Base-by-base conservation (phyloP, 2,113 vertebrate genomes). In the Holacanthus passer region DNA sequence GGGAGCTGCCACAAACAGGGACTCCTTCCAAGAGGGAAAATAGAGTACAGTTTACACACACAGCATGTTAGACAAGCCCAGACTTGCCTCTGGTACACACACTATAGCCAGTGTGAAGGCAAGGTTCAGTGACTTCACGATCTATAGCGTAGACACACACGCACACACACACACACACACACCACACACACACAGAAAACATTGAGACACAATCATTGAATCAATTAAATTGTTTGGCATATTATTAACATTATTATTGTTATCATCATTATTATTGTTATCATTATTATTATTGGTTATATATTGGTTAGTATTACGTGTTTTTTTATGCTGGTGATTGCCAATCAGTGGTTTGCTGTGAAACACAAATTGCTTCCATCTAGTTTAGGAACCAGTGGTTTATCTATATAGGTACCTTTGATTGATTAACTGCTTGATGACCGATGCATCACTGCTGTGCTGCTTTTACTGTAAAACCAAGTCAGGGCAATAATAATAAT, bases 21-120 rank as follows among this genome's bases (percentile, higher is more conserved):
- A 91, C 88, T 68, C 80, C 62, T 79, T 93, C 93, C 91, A 94
- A 91, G 88, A 91, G 84, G 83, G 91, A 91, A 93, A 94, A 90
- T 84, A 89, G 84, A 89, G 86, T 84, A 76, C 77, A 85, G 86
- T 94, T 93, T 89, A 89, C 73, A 87, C 87, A 86, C 89, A 73
- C 82, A 86, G 87, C 75, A 77, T 84, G 77, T 87, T 83, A 83
- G 92, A 91, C 95, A 95, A 93, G 95, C 83, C 94, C 93, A 92
- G 95, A 92, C 95, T 93, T 96, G 95, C 88, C 93, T 92, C 81
- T 90, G 77, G 47, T 79, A 63, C 80, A 81, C 65, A 86, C 77
- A 86, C 91, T 84, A 87, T 79, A 89, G 84, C 62, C 77, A 81
- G 79, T 81, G 78, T 75, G 79, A 78, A 86, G 17, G 55, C 47